phyloP scores from a whole-genome alignment of 2,888 invertebrate genomes.

The Hypselothyrea guttata region DNA sequence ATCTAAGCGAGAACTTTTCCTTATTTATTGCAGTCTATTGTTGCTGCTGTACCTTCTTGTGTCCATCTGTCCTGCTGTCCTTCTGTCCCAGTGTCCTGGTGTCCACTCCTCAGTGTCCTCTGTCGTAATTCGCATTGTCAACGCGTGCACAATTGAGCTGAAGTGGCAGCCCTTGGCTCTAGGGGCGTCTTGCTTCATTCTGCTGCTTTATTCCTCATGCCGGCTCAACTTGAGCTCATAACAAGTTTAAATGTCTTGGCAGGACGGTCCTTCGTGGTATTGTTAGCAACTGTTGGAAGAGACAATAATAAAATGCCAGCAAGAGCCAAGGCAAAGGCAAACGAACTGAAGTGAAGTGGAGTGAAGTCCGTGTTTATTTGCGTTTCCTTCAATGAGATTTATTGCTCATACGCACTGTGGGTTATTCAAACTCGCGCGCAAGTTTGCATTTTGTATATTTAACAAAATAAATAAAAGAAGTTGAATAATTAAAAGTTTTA shows the following conservation, averaged over 20 bases:
- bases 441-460: background rate
- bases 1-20: constrained; percentile 31
- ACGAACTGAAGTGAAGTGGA: background rate
- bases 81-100: background rate
- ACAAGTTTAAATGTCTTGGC: constrained; percentile 57
- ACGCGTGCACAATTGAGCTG: constrained; percentile 71
- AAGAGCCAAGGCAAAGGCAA: background rate
- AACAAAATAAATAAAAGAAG: too few relatives aligned
- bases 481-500: too few relatives aligned
- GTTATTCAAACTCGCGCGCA: too few relatives aligned
- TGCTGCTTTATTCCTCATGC: too few relatives aligned
- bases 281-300: constrained; percentile 2
- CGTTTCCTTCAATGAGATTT: constrained; percentile 9
- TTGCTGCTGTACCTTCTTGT: constrained; percentile 10
- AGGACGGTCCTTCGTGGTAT: constrained; percentile 28
- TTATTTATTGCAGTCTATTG: constrained; percentile 9
- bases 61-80: constrained; percentile 8
- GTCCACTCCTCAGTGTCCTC: constrained; percentile 5
- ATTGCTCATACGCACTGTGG: constrained; percentile 24
- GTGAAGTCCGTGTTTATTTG: constrained; percentile 4
- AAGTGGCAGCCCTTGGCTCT: constrained; percentile 51
- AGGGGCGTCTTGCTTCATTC: background rate
- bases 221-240: constrained; percentile 45
- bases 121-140: constrained; percentile 61
- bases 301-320: constrained; percentile 24